A percentile compares a stretch with the other conserved stretches of the same genome.
Evolutionary conservation across 1,140 invertebrate species (phyloP).

Genomic region (Sweltsa coloradensis): DNA sequence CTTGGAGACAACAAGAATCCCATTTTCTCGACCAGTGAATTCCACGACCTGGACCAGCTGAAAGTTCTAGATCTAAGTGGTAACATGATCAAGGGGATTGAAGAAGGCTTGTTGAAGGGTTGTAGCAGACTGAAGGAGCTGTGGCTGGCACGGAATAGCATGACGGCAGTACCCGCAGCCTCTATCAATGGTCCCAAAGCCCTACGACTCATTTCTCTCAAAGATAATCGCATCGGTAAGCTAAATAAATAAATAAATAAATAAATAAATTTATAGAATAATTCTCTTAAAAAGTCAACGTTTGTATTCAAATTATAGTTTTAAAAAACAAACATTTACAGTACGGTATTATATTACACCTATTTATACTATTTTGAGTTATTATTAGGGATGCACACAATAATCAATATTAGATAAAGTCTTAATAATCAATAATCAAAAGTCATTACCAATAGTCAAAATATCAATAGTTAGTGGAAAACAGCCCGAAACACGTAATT

Average conservation of each 20-base stretch:
- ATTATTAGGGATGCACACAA: too few species aligned
- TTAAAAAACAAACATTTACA: too few species aligned
- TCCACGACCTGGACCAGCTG: conserved; percentile 60
- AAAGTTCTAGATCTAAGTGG: conserved; percentile 60
- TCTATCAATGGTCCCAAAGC: conserved; percentile 65
- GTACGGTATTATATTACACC: too few species aligned
- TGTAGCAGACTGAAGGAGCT: conserved; percentile 64
- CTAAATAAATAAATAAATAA: conserved; percentile 12
- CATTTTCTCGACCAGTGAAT: conserved; percentile 74
- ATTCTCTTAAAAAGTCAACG: too few species aligned
- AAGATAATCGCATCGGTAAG: conserved; percentile 70
- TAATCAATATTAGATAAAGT: too few species aligned
- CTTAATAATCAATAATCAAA: too few species aligned
- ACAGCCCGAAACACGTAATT: too few species aligned
- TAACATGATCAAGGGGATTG: conserved; percentile 65
- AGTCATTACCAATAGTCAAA: too few species aligned
- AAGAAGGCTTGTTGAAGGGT: conserved; percentile 74
- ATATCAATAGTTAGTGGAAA: too few species aligned
- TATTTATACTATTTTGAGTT: too few species aligned
- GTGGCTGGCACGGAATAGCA: conserved; percentile 64
- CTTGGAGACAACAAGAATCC: conserved; percentile 81
- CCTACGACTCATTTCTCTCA: conserved; percentile 55
- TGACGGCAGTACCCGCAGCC: conserved; percentile 55
- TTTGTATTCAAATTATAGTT: too few species aligned
- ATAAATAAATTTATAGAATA: neutral